phyloP scores from a whole-genome alignment of 2,888 invertebrate genomes.

The Epiblema foenella region DNA sequence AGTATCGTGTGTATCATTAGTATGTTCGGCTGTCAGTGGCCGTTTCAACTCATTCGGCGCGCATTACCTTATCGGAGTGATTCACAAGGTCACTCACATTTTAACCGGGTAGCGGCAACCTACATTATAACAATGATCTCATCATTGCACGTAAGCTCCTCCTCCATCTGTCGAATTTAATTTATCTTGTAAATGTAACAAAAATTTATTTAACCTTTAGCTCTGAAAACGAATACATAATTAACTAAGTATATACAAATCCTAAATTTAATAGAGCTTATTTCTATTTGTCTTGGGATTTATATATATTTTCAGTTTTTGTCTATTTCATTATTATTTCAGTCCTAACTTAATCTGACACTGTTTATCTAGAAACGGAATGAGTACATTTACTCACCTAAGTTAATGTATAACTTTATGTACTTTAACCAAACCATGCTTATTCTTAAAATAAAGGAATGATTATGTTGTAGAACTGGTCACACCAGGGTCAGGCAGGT shows the following conservation, averaged over 20 bases:
- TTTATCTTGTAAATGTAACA: constrained; percentile 18
- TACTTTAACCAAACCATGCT: background rate
- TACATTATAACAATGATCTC: constrained; percentile 76
- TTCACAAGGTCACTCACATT: constrained; percentile 79
- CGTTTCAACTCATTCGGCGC: constrained; percentile 59
- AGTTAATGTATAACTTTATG: too few relatives aligned
- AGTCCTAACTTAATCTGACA: background rate
- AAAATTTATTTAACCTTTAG: background rate
- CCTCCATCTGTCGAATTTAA: constrained; percentile 25
- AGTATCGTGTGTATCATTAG: constrained; percentile 17
- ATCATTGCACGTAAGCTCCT: constrained; percentile 52
- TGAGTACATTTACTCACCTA: background rate
- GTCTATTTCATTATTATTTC: background rate
- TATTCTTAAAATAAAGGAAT: background rate
- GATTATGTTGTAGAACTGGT: constrained; percentile 20
- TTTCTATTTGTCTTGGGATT: too few relatives aligned
- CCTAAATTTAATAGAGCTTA: too few relatives aligned
- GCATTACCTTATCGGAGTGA: constrained; percentile 76
- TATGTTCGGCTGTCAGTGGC: constrained; percentile 19
- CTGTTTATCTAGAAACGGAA: background rate
- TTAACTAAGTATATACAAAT: too few relatives aligned
- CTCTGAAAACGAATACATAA: background rate
- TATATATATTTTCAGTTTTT: background rate
- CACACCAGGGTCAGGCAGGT: background rate
- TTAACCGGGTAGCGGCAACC: constrained; percentile 72